Base-by-base conservation (phyloP, 2,113 vertebrate species). In the Myiagra hebetior region DNA sequence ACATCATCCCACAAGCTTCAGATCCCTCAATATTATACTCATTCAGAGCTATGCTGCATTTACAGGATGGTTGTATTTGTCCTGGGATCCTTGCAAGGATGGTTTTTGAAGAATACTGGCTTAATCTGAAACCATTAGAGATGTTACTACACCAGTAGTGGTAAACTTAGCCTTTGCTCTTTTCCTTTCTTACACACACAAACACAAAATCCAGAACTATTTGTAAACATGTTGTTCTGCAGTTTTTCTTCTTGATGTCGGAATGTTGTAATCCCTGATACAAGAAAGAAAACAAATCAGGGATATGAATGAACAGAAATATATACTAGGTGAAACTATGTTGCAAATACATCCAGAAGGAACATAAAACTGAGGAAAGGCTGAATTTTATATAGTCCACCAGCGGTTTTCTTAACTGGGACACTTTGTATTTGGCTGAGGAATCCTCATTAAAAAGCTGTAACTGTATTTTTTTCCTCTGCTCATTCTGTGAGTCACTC, bases 381-480 rank as follows among this genome's bases (percentile, higher is more conserved):
- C 39, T 28, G 17, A 41, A 37, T 78, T 91, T 86, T 80, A 39
- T 10, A 22, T 1, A 47, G 69, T 59, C 60, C 22, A 59, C 70
- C 23, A 75, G 59, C 4, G 7, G 79, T 73, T 91, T 91, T 94
- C 75, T 91, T 46, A 93, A 74, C 72, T 74, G 39, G 55, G 68
- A 70, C 56, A 27, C 47, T 72, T 46, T 31, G n/a, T 33, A 77
- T 42, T 21, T 41, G 6, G 8, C 82, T 76, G 33, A 90, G n/a
- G 39, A 33, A 59, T 5, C 22, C 50, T 90, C 42, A 83, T 72
- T 81, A 87, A 95, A 93, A 78, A 90, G 56, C 76, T 85, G 2
- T 63, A 83, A 70, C 87, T 79, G 11, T 88, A 92, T 84, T 85
- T 96, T 92, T 90, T 93, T 75, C 76, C 76, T 87, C 41, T 70